phyloP scores from a whole-genome alignment of 2,888 invertebrate species.

The Pterobdella sp. region DNA sequence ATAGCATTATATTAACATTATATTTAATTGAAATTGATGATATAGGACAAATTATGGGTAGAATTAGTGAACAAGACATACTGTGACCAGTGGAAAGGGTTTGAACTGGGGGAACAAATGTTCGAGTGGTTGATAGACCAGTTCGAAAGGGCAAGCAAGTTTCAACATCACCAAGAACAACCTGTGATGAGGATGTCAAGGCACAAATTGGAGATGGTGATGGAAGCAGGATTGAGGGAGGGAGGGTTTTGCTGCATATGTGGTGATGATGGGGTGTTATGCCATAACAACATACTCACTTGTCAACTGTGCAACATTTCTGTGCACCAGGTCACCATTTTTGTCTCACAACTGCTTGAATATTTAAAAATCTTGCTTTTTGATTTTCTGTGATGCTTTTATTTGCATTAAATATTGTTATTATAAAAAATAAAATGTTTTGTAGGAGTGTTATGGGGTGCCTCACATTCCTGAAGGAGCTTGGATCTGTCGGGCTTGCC shows the following conservation, averaged over 20 bases:
- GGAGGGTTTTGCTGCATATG: conserved; percentile 98
- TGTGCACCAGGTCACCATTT: conserved; percentile 65
- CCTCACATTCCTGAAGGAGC: conserved; percentile 95
- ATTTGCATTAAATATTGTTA: not conserved
- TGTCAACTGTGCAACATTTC: conserved; percentile 99
- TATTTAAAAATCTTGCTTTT: no score
- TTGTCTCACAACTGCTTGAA: no score
- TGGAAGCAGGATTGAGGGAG: conserved; percentile 60
- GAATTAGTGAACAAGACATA: conserved; percentile 77
- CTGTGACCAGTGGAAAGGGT: conserved; percentile 54
- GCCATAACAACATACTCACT: conserved; percentile 94
- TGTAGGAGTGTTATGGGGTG: conserved; percentile 84
- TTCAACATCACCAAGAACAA: conserved; percentile 29
- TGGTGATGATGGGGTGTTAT: conserved; percentile 96
- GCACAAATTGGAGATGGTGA: not conserved
- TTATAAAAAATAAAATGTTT: not conserved
- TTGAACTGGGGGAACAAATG: conserved; percentile 73
- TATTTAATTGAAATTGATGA: not conserved
- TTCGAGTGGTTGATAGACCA: conserved; percentile 92
- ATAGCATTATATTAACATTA: not conserved
- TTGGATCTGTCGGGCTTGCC: conserved; percentile 89
- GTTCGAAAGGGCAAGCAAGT: conserved; percentile 80
- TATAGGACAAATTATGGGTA: conserved; percentile 82
- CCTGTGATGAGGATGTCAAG: not conserved
- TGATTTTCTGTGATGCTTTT: not conserved